Base-by-base conservation (phyloP, 2,888 invertebrate genomes). In the Alloplasta piceator region DNA sequence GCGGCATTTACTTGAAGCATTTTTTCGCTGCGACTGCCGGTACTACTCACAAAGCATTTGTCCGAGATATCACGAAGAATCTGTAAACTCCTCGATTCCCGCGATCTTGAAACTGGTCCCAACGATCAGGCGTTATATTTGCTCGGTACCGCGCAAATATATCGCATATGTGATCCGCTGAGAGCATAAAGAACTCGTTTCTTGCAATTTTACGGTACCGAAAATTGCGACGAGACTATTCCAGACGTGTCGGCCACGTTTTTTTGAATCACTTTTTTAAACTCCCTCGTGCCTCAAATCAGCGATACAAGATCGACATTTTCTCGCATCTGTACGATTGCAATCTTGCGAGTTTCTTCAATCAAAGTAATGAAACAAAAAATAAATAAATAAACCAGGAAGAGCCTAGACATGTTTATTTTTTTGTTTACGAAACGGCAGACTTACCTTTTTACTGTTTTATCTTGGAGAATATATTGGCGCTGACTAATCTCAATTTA, bases 131-230 rank as follows among this genome's bases (percentile, higher is more conserved):
- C 52, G 56, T n/a, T n/a, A 66, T 66, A 39, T 71, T 77, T 46
- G 48, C n/a, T 48, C 5, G 48, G 39, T 58, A 58, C 56, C 9
- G 38, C 64, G 66, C 64, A 64, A 41, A 38, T 26, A 58, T 41
- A 61, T 68, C 43, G 39, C 68, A 46, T 12, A 68, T 68, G 56
- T 56, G 68, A n/a, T 10, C 36, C n/a, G 43, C 9, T 4, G 14
- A 52, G 10, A 67, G 41, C 16, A 26, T 52, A 58, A 64, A 60
- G 6, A 58, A 74, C 68, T 74, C 43, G 78, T 64, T 78, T 48
- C 36, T 41, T 63, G 14, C 36, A 41, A 55, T 78, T 64, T 78
- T 68, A 26, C 50, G 36, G 38, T 43, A 36, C 38, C 46, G 38
- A 50, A 50, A 55, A 61, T 76, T 67, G 52, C 43, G 10, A 16